A percentile compares a stretch with the other conserved stretches of the same genome.
phyloP scores from a whole-genome alignment of 2,113 vertebrate species.

The Xiphias gladius region DNA sequence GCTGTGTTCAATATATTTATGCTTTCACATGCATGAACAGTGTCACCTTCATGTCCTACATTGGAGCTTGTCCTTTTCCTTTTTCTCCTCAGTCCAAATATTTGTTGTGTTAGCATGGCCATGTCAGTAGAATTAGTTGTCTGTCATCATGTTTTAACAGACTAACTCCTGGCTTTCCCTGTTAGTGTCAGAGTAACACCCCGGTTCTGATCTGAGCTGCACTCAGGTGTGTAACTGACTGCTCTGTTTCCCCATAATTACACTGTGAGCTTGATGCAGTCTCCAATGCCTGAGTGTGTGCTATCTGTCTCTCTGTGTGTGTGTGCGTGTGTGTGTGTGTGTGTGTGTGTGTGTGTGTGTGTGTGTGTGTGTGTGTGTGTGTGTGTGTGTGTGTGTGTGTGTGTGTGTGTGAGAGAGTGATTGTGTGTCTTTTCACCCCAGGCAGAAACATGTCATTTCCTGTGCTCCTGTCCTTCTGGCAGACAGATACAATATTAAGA shows the following conservation, averaged over 20 bases:
- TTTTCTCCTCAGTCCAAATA: slow-evolving; percentile 68
- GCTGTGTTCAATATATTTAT: slow-evolving; percentile 6
- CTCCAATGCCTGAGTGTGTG: slow-evolving; percentile 56
- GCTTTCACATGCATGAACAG: slow-evolving; percentile 25
- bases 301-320: slow-evolving; percentile 28
- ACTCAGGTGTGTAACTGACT: slow-evolving; percentile 82
- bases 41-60: slow-evolving; percentile 35
- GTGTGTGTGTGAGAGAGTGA: slow-evolving; percentile 13
- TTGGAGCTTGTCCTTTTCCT: slow-evolving; percentile 33
- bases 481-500: slow-evolving; percentile 85
- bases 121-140: slow-evolving; percentile 73
- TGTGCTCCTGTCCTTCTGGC: slow-evolving; percentile 78
- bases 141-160: slow-evolving; percentile 77
- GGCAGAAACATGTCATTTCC: slow-evolving; percentile 83
- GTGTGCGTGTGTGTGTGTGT: slow-evolving; percentile 44
- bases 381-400: neutral
- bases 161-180: slow-evolving; percentile 76
- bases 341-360: slow-evolving; percentile 4
- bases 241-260: slow-evolving; percentile 82
- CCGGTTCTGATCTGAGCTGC: slow-evolving; percentile 73
- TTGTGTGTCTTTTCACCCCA: slow-evolving; percentile 68
- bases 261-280: slow-evolving; percentile 74
- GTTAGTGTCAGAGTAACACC: slow-evolving; percentile 74
- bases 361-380: slow-evolving; percentile 43
- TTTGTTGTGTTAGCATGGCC: slow-evolving; percentile 68